Conservation (phyloP, 2,113 vertebrate genomes). For the Limnothrissa miodon region DNA sequence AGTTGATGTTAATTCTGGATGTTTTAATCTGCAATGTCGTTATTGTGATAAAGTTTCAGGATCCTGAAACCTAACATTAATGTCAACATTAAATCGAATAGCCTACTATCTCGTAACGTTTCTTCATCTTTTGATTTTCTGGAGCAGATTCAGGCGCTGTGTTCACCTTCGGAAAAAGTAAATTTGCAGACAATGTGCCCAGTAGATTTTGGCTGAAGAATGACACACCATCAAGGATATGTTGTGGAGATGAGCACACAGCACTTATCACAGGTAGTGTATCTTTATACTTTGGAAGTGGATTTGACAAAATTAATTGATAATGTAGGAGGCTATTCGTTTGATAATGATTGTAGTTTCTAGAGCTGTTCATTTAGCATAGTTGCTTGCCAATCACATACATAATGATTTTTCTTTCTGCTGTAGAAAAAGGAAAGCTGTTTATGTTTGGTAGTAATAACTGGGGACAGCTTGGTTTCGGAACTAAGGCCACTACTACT, state of each 20-base stretch:
- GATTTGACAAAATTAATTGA: neutral
- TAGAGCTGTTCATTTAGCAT: neutral
- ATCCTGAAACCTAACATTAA: neutral
- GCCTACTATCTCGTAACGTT: neutral
- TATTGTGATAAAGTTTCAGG: neutral
- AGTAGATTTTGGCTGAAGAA: slow-evolving; percentile 98
- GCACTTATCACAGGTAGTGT: slow-evolving; percentile 85
- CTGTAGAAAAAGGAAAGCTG: slow-evolving; percentile 87
- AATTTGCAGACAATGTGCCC: slow-evolving; percentile 87
- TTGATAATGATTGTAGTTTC: neutral
- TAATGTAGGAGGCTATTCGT: neutral
- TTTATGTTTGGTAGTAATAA: slow-evolving; percentile 97
- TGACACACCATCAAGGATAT: slow-evolving; percentile 77
- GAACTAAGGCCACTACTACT: slow-evolving; percentile 78
- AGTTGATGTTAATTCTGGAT: neutral
- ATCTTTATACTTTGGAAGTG: neutral
- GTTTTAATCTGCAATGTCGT: neutral
- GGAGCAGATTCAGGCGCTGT: slow-evolving; percentile 87
- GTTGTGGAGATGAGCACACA: slow-evolving; percentile 93
- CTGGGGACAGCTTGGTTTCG: slow-evolving; percentile 94
- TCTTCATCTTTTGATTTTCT: slow-evolving; percentile 20
- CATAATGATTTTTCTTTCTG: slow-evolving; percentile 14
- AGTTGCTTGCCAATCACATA: neutral
- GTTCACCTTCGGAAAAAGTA: slow-evolving; percentile 96
- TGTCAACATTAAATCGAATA: neutral